Conservation (phyloP, 2,113 vertebrate species). For the Alethe castanea region DNA sequence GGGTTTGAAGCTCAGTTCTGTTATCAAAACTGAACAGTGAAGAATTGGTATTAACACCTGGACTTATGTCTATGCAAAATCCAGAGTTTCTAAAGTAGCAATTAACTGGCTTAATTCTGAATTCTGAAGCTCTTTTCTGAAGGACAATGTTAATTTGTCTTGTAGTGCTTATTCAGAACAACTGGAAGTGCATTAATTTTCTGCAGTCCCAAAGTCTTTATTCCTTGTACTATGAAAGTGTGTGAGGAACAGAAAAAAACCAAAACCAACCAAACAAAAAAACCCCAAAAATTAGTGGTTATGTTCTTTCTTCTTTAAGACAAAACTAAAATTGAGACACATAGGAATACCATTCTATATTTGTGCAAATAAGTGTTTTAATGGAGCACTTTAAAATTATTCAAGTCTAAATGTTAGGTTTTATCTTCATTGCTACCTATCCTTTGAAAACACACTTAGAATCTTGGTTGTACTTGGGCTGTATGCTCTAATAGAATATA, state of each 20-base stretch:
- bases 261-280: not conserved
- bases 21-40: conserved; percentile 56
- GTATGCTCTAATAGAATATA: conserved; percentile 43
- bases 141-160: conserved; percentile 57
- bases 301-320: conserved; percentile 15
- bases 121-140: conserved; percentile 56
- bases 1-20: conserved; percentile 35
- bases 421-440: not conserved
- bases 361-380: not conserved
- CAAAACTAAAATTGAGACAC: not conserved
- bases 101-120: conserved; percentile 63
- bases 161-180: conserved; percentile 27
- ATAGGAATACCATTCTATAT: not conserved
- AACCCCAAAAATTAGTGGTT: not conserved
- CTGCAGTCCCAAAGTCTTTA: conserved; percentile 1
- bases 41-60: conserved; percentile 57
- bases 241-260: not conserved
- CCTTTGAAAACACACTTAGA: not conserved
- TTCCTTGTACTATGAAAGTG: not conserved
- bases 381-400: not conserved
- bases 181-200: conserved; percentile 51
- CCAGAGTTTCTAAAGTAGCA: conserved; percentile 46
- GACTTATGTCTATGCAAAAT: conserved; percentile 7
- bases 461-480: not conserved
- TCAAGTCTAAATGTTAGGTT: not conserved